Conservation (phyloP, 2,888 invertebrate genomes). For the Rhogogaster chlorosoma region DNA sequence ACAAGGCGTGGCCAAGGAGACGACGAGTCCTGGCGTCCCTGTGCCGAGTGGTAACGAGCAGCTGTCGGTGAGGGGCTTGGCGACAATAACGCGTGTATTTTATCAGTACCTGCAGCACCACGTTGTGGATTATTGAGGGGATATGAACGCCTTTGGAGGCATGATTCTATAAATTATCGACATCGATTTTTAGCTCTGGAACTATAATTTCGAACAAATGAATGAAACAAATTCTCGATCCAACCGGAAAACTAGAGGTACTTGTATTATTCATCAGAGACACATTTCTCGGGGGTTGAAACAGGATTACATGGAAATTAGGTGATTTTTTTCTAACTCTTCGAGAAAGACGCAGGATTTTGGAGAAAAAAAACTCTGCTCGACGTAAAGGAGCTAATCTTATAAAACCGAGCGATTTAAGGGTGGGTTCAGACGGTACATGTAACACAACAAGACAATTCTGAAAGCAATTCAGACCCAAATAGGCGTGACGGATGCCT, state of each 20-base stretch:
- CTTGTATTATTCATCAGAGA: background rate
- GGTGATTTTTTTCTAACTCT: background rate
- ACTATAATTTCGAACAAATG: background rate
- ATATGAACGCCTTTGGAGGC: background rate
- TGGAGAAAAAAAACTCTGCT: background rate
- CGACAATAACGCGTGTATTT: conserved; percentile 71
- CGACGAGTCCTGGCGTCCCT: conserved; percentile 61
- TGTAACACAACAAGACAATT: too few species aligned
- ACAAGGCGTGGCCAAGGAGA: conserved; percentile 65
- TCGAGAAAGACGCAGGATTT: background rate
- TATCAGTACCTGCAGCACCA: conserved; percentile 59
- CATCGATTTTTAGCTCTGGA: background rate
- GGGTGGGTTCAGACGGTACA: background rate
- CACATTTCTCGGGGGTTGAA: background rate
- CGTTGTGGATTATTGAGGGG: background rate
- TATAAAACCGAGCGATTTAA: background rate
- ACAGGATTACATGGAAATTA: background rate
- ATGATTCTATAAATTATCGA: background rate
- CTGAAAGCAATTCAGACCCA: background rate
- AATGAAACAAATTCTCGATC: too few species aligned
- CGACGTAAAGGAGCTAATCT: background rate
- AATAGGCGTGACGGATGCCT: background rate
- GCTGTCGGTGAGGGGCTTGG: conserved; percentile 67
- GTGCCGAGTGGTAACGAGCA: conserved; percentile 66
- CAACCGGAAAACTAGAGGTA: background rate